Evolutionary conservation across 1,140 invertebrate species (phyloP).

Genomic region (Macrostomum lignano): DNA sequence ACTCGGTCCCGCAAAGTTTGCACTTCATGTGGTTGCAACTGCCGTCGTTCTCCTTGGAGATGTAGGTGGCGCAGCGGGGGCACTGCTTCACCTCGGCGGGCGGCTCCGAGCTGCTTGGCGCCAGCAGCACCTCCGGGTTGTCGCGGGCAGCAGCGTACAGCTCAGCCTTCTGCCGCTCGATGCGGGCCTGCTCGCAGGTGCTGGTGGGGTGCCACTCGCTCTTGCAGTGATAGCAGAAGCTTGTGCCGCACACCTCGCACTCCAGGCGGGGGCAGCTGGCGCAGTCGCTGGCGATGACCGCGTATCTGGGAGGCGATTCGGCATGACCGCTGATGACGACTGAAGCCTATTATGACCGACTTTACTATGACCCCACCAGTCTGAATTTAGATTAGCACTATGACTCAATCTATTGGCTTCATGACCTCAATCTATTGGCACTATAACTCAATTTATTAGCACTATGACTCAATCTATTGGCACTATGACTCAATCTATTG

Average conservation of each 20-base stretch:
- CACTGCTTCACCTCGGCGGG: constrained; percentile 32
- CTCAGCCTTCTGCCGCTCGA: too few relatives aligned
- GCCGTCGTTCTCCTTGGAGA: constrained; percentile 90
- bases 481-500: too few relatives aligned
- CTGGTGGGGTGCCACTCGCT: constrained; percentile 85
- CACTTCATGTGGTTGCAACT: constrained; percentile 47
- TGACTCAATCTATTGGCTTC: too few relatives aligned
- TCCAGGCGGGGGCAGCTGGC: constrained; percentile 73
- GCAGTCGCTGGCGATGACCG: constrained; percentile 70
- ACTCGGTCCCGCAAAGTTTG: constrained; percentile 73
- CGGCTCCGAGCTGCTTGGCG: not conserved
- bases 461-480: too few relatives aligned
- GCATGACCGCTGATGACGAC: too few relatives aligned
- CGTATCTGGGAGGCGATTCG: constrained; percentile 37
- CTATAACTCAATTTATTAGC: too few relatives aligned
- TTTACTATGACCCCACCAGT: too few relatives aligned
- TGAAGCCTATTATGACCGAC: too few relatives aligned
- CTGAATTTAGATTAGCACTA: too few relatives aligned
- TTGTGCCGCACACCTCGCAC: constrained; percentile 65
- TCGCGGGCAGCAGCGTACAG: constrained; percentile 15
- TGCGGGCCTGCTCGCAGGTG: constrained; percentile 69
- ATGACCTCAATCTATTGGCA: too few relatives aligned
- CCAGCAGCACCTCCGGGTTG: too few relatives aligned
- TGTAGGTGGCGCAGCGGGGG: constrained; percentile 38
- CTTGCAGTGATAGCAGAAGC: constrained; percentile 91